phyloP scores from a whole-genome alignment of 1,140 invertebrate species.

The Caenorhabditis inopinata region DNA sequence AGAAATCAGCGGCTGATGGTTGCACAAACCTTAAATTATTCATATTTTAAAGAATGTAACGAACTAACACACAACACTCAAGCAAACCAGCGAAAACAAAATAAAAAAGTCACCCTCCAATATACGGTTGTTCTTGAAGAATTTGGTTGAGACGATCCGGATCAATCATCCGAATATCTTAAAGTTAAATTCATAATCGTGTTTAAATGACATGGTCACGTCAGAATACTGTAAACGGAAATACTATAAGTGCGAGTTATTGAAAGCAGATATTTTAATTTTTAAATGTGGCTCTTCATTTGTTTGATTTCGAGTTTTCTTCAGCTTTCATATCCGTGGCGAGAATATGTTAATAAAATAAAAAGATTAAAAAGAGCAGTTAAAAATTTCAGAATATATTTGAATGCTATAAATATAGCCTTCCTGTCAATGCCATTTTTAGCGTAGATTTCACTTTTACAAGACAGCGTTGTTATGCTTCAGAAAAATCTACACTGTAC shows the following conservation, averaged over 20 bases:
- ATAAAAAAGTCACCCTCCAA: constrained; percentile 9
- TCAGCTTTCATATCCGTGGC: background rate
- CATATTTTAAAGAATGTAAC: background rate
- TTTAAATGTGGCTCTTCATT: background rate
- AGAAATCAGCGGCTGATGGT: constrained; percentile 2
- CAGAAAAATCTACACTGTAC: background rate
- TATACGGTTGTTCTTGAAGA: background rate
- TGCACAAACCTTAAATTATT: background rate
- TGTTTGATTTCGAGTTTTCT: background rate
- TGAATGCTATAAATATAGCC: background rate
- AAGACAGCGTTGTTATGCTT: background rate
- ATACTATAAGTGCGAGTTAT: too few species aligned
- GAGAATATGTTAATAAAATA: background rate
- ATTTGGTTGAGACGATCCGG: constrained; percentile 7
- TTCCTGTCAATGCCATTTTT: background rate
- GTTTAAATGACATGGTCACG: too few species aligned
- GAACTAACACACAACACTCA: background rate
- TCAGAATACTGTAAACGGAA: too few species aligned
- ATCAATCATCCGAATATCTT: background rate
- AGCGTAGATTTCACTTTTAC: background rate
- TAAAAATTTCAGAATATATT: background rate
- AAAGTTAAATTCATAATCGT: background rate
- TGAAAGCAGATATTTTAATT: background rate
- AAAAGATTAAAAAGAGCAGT: background rate
- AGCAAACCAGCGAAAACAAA: background rate